A percentile compares a stretch with the other conserved stretches of the same genome.
Conservation (phyloP, 2,797 vertebrate genomes). For the Toxotes lorentzi region DNA sequence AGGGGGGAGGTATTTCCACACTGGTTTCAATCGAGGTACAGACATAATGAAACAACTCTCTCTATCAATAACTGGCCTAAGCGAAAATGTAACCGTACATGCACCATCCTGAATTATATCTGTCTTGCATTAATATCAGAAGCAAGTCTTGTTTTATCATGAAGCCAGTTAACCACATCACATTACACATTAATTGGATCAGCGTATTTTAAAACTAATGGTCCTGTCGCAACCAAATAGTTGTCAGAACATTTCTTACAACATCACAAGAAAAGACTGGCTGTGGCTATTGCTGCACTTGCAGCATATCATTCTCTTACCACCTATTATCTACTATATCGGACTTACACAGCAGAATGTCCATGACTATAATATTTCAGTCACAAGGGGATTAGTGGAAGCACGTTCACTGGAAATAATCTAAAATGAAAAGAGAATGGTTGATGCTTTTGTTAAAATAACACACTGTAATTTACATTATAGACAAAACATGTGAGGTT, state of each 20-base stretch:
- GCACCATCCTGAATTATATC: background rate
- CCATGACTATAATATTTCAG: conserved; percentile 2
- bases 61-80: background rate
- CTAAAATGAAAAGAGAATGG: background rate
- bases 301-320: background rate
- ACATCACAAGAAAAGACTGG: background rate
- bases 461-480: conserved; percentile 17
- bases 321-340: background rate
- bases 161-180: background rate
- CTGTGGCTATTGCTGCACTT: background rate
- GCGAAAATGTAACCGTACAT: background rate
- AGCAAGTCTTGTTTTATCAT: background rate
- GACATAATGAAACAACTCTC: background rate
- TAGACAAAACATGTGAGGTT: conserved; percentile 23
- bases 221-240: background rate
- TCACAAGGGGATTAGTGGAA: conserved; percentile 1
- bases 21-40: background rate
- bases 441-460: conserved; percentile 3
- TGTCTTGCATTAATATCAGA: background rate
- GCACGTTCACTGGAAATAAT: background rate
- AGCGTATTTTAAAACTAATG: background rate
- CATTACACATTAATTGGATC: background rate
- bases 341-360: background rate
- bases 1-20: background rate
- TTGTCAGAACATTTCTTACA: background rate